phyloP scores from a whole-genome alignment of 2,797 vertebrate species.

The Tolypeutes matacus region DNA sequence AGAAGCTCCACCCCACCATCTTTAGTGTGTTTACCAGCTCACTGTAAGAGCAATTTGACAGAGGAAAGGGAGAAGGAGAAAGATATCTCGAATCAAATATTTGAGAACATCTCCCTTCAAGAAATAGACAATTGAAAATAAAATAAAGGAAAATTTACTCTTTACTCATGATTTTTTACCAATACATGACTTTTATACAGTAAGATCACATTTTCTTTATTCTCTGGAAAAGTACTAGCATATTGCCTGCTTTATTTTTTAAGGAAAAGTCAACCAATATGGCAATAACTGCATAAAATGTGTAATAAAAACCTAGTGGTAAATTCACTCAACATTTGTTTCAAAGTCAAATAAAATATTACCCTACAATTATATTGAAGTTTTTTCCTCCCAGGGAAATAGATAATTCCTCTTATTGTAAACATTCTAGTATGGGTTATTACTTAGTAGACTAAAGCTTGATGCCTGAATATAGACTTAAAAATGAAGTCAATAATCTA shows the following conservation, averaged over 20 bases:
- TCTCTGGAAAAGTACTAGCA: constrained; percentile 40
- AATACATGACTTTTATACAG: background rate
- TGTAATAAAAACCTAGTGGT: constrained; percentile 69
- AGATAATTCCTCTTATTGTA: constrained; percentile 63
- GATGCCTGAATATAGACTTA: constrained; percentile 60
- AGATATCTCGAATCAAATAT: background rate
- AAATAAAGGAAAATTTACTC: constrained; percentile 21
- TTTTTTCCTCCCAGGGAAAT: constrained; percentile 67
- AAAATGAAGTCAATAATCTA: constrained; percentile 67
- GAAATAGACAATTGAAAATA: constrained; percentile 51
- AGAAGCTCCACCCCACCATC: too few relatives aligned
- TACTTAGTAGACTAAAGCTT: constrained; percentile 66
- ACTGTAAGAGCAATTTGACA: background rate
- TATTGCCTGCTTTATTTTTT: constrained; percentile 32
- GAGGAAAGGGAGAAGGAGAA: background rate
- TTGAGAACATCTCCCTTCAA: constrained; percentile 23
- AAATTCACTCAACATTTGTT: constrained; percentile 71
- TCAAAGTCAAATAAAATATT: constrained; percentile 70
- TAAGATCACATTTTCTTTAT: constrained; percentile 54
- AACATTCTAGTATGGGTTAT: constrained; percentile 52
- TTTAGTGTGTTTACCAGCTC: background rate
- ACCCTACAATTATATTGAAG: constrained; percentile 28
- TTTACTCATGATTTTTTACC: constrained; percentile 7
- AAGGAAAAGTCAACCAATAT: constrained; percentile 63
- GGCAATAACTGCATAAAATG: constrained; percentile 49